Evolutionary conservation across 2,888 invertebrate genomes (phyloP).

Genomic region (Gari tellinella): DNA sequence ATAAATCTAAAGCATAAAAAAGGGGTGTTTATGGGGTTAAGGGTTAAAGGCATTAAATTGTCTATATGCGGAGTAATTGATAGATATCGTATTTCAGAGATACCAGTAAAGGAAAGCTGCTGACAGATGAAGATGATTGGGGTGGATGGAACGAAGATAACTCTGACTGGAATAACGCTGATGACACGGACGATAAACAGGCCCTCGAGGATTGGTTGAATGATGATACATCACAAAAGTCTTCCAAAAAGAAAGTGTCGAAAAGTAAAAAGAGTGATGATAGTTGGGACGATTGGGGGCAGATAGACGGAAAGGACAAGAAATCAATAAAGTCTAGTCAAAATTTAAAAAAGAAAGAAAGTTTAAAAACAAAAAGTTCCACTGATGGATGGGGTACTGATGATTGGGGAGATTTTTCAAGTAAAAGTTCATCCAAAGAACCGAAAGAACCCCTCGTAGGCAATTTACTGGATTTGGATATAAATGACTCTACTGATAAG

Average conservation of each 20-base stretch:
- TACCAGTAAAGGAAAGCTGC: constrained; percentile 68
- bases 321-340: constrained; percentile 65
- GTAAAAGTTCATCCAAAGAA: constrained; percentile 64
- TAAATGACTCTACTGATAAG: constrained; percentile 63
- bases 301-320: constrained; percentile 59
- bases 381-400: constrained; percentile 72
- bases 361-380: constrained; percentile 46
- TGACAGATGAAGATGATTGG: constrained; percentile 76
- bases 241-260: constrained; percentile 59
- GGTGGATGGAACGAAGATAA: constrained; percentile 68
- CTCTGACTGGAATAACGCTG: constrained; percentile 60
- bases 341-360: constrained; percentile 64
- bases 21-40: too few species aligned
- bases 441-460: constrained; percentile 77
- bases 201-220: constrained; percentile 80
- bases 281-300: constrained; percentile 70
- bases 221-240: constrained; percentile 63
- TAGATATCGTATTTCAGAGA: constrained; percentile 62
- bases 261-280: constrained; percentile 64
- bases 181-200: constrained; percentile 66
- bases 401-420: constrained; percentile 71
- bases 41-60: too few species aligned
- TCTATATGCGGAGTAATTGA: too few species aligned
- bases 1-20: too few species aligned
- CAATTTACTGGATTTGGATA: constrained; percentile 78